Conservation (phyloP, 2,888 invertebrate species). For the Drosophila seclusa region DNA sequence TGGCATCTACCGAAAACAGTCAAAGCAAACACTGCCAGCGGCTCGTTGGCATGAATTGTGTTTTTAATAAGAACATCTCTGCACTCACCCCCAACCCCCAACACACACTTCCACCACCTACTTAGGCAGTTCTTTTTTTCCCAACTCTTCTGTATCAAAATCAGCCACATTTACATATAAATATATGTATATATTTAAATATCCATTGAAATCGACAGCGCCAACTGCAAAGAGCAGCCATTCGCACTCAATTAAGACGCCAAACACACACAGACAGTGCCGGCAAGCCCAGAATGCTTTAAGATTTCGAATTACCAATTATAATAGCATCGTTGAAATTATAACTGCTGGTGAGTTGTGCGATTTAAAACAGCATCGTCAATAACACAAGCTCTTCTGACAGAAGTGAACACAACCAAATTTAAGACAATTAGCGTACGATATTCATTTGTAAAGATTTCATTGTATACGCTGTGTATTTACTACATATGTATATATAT, state of each 20-base stretch:
- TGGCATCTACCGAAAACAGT: constrained; percentile 34
- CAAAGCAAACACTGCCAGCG: constrained; percentile 50
- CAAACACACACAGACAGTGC: constrained; percentile 1
- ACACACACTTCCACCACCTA: background rate
- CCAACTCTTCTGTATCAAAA: constrained; percentile 35
- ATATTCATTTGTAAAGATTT: background rate
- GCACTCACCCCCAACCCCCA: background rate
- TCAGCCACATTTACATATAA: constrained; percentile 42
- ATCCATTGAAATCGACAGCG: constrained; percentile 28
- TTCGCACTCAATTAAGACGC: constrained; percentile 35
- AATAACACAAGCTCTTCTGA: background rate
- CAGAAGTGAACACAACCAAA: background rate
- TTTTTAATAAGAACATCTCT: constrained; percentile 40
- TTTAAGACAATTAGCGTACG: background rate
- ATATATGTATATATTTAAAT: constrained; percentile 47
- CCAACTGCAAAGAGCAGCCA: constrained; percentile 25
- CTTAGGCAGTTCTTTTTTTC: constrained; percentile 6
- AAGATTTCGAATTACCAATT: constrained; percentile 4
- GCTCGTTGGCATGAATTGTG: constrained; percentile 53
- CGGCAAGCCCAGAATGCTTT: constrained; percentile 1
- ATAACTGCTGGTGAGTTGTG: background rate
- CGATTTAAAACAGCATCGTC: background rate
- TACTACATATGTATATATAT: background rate
- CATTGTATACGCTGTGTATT: background rate
- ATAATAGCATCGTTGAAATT: background rate